A percentile compares a stretch with the other conserved stretches of the same genome.
Evolutionary conservation across 2,113 vertebrate species (phyloP).

Genomic region (Notothenia rossii): DNA sequence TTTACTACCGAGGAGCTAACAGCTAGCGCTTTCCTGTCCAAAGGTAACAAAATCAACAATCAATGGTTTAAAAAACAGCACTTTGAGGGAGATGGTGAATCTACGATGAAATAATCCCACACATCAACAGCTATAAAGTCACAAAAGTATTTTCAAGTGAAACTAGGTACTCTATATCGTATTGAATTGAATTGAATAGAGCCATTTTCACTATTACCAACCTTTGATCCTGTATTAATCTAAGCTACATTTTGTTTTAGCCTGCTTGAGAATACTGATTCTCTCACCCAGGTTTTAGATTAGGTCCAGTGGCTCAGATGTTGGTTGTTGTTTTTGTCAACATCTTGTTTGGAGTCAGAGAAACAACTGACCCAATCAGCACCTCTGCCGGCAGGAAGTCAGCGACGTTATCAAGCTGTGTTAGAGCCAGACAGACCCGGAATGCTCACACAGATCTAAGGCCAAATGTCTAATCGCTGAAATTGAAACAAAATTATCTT

Average conservation of each 20-base stretch:
- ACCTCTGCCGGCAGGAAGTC: constrained; percentile 16
- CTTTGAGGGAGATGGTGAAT: too few species aligned
- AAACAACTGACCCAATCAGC: constrained; percentile 7
- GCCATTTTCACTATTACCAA: too few species aligned
- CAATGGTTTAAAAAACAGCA: neutral
- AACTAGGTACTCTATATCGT: neutral
- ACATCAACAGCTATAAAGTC: neutral
- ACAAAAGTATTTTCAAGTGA: neutral
- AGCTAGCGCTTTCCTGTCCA: neutral
- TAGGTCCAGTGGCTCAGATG: constrained; percentile 22
- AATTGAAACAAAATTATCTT: neutral
- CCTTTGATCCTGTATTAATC: neutral
- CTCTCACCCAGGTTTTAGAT: neutral
- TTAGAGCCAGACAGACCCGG: constrained; percentile 2
- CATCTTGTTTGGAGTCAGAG: neutral
- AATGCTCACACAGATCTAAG: constrained; percentile 1
- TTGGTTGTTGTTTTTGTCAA: constrained; percentile 11
- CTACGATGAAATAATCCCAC: neutral
- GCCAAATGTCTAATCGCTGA: neutral
- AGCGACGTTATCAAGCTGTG: neutral
- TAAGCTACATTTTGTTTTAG: too few species aligned
- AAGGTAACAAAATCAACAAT: neutral
- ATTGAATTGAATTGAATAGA: neutral
- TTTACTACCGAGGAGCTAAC: too few species aligned
- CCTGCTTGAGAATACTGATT: too few species aligned